Evolutionary conservation across 2,797 vertebrate species (phyloP).

Genomic region (Smutsia temminckii): DNA sequence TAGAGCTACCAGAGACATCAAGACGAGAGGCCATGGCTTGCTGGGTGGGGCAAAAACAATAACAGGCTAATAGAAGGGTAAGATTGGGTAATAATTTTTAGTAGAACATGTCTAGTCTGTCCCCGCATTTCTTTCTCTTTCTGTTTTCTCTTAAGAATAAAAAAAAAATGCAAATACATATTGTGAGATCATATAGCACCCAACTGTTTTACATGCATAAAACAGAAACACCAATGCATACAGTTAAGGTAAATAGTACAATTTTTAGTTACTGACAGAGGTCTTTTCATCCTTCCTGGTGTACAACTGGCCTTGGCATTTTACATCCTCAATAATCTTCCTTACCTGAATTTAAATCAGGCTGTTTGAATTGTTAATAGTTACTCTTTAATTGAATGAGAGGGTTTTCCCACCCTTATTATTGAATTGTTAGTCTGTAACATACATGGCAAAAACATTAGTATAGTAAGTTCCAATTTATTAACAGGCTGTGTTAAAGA

Average conservation of each 20-base stretch:
- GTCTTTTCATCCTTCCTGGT: background rate
- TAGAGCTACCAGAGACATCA: background rate
- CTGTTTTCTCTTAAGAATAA: slow-evolving; percentile 41
- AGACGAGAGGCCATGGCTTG: background rate
- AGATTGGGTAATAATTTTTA: background rate
- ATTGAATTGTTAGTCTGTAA: background rate
- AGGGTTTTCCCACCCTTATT: background rate
- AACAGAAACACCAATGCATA: background rate
- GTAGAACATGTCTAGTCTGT: background rate
- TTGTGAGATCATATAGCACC: background rate
- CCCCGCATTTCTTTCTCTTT: background rate
- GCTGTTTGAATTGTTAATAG: background rate
- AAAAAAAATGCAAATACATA: slow-evolving; percentile 32
- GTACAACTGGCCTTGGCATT: background rate
- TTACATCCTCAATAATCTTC: background rate
- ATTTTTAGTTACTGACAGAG: background rate
- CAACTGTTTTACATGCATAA: background rate
- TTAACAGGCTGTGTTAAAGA: slow-evolving; percentile 21
- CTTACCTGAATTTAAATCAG: slow-evolving; percentile 13
- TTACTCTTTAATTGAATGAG: background rate
- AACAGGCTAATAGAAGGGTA: background rate
- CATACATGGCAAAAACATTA: background rate
- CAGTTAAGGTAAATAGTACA: background rate
- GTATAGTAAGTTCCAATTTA: slow-evolving; percentile 31
- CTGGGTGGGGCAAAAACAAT: background rate